A percentile compares a stretch with the other conserved stretches of the same genome.
phyloP scores from a whole-genome alignment of 2,888 invertebrate species.

The Torymus tubicola region DNA sequence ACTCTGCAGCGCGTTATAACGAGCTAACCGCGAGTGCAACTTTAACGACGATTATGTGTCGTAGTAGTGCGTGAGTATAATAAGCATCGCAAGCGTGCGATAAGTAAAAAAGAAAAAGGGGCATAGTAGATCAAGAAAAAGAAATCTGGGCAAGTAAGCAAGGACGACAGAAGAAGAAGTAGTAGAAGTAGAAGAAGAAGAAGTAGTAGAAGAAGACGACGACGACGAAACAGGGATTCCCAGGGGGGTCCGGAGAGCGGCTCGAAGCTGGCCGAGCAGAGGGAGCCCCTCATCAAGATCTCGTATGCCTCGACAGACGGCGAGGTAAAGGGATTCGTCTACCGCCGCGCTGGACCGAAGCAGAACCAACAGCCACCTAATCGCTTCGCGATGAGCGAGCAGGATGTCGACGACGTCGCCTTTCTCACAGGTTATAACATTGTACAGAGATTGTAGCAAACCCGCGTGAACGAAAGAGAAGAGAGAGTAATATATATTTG shows the following conservation, averaged over 20 bases:
- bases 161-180: too few species aligned
- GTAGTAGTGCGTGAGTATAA: too few species aligned
- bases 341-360: conserved; percentile 66
- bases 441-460: too few species aligned
- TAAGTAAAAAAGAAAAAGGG: too few species aligned
- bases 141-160: too few species aligned
- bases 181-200: too few species aligned
- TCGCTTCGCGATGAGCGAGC: conserved; percentile 86
- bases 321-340: conserved; percentile 74
- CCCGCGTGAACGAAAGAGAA: too few species aligned
- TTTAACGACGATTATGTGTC: conserved; percentile 34
- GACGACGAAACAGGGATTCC: too few species aligned
- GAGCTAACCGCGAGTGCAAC: conserved; percentile 59
- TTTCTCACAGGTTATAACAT: conserved; percentile 86
- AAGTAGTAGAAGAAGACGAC: too few species aligned
- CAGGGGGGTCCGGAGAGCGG: conserved; percentile 61
- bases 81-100: too few species aligned
- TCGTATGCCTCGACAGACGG: conserved; percentile 74
- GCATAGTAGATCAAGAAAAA: too few species aligned
- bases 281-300: conserved; percentile 74
- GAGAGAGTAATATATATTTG: too few species aligned
- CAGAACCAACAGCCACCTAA: conserved; percentile 67
- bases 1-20: neutral
- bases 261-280: conserved; percentile 68
- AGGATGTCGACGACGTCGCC: conserved; percentile 94